Evolutionary conservation across 2,113 vertebrate genomes (phyloP).

Genomic region (Mugil cephalus): DNA sequence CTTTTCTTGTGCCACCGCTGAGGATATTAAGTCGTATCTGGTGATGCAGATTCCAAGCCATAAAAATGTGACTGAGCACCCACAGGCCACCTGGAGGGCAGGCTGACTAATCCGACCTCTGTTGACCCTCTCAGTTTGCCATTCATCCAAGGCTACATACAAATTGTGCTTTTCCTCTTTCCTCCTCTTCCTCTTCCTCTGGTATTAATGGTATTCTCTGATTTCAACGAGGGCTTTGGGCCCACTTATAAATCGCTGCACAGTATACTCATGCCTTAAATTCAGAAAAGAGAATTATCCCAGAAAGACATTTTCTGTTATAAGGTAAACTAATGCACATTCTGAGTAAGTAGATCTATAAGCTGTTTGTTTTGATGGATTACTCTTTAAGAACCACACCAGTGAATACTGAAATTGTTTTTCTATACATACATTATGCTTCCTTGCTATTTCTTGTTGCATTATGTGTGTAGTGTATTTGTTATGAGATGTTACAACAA

Average conservation of each 20-base stretch:
- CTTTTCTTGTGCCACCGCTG: neutral
- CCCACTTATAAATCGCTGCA: neutral
- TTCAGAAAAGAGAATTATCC: no score
- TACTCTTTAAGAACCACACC: no score
- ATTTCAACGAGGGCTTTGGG: conserved; percentile 2
- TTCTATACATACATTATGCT: no score
- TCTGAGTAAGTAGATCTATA: no score
- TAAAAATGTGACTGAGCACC: conserved; percentile 23
- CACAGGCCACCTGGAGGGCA: conserved; percentile 18
- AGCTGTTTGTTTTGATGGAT: no score
- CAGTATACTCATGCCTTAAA: neutral
- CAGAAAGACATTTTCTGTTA: no score
- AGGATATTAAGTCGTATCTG: conserved; percentile 12
- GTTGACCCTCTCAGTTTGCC: conserved; percentile 8
- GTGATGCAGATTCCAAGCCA: neutral
- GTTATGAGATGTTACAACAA: no score
- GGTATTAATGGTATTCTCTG: neutral
- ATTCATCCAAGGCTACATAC: conserved; percentile 29
- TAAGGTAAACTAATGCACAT: no score
- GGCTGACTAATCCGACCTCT: neutral
- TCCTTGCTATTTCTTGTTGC: no score
- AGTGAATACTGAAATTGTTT: no score
- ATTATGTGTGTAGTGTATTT: no score
- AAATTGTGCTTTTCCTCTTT: conserved; percentile 30
- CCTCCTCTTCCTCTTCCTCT: no score